phyloP scores from a whole-genome alignment of 2,797 vertebrate genomes.

The Acanthiza pusilla region DNA sequence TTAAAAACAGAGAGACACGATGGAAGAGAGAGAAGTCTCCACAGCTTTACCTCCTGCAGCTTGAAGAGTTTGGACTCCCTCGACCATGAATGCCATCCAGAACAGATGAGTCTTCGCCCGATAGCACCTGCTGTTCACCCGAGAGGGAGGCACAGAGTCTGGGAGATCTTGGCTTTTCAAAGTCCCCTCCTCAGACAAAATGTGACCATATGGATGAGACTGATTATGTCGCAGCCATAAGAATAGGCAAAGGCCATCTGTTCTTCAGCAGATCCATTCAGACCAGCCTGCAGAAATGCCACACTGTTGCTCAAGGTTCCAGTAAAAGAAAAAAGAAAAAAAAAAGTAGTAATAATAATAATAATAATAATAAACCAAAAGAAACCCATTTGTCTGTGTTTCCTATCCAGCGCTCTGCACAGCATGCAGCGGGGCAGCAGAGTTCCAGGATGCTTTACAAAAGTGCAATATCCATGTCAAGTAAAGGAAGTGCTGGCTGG shows the following conservation, averaged over 20 bases:
- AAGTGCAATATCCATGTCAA: constrained; percentile 62
- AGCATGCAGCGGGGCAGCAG: constrained; percentile 49
- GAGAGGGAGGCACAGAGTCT: constrained; percentile 38
- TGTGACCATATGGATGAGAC: constrained; percentile 67
- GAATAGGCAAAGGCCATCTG: constrained; percentile 54
- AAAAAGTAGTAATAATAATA: background rate
- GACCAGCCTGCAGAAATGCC: constrained; percentile 42
- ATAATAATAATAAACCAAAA: constrained; percentile 13
- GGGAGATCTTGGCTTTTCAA: constrained; percentile 44
- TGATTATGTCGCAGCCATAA: constrained; percentile 43
- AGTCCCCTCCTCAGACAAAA: constrained; percentile 49
- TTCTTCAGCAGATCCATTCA: constrained; percentile 41
- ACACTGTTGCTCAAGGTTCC: constrained; percentile 39
- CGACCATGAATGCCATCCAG: constrained; percentile 52
- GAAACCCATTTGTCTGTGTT: constrained; percentile 51
- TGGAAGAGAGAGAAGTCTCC: constrained; percentile 42
- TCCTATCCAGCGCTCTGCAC: constrained; percentile 56
- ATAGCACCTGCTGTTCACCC: constrained; percentile 56
- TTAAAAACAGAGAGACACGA: constrained; percentile 43
- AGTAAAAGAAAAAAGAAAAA: background rate
- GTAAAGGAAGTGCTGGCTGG: constrained; percentile 55
- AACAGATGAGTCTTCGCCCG: constrained; percentile 60
- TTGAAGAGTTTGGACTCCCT: constrained; percentile 38
- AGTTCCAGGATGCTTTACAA: constrained; percentile 52
- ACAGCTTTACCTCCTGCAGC: constrained; percentile 39